Evolutionary conservation across 23 tunicate species (phyloP).

Genomic region (Halocynthia aurantium): DNA sequence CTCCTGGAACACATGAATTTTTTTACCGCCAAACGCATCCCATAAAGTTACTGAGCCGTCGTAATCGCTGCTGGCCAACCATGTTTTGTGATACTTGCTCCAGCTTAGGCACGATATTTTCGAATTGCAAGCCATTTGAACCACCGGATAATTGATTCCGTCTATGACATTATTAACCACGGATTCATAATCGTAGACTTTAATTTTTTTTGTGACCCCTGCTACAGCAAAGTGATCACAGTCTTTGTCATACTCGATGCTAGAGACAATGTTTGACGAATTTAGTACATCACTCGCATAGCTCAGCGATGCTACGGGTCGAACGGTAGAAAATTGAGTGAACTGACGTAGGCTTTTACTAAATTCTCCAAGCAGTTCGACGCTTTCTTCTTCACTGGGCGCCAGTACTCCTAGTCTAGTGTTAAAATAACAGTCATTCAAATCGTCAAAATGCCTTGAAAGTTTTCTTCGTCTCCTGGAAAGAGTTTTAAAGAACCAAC

Average conservation of each 20-base stretch:
- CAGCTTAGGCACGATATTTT: conserved; percentile 94
- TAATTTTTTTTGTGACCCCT: conserved; percentile 96
- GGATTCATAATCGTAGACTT: conserved; percentile 92
- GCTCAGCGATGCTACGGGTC: conserved; percentile 68
- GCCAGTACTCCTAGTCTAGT: conserved; percentile 67
- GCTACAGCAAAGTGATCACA: conserved; percentile 98
- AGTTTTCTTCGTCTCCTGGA: conserved; percentile 46
- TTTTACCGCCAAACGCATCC: conserved; percentile 93
- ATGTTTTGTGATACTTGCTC: conserved; percentile 92
- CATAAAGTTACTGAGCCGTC: conserved; percentile 92
- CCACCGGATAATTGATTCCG: conserved; percentile 74
- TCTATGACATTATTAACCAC: conserved; percentile 82
- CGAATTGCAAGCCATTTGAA: conserved; percentile 92
- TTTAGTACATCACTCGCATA: conserved; percentile 88
- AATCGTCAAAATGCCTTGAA: conserved; percentile 63
- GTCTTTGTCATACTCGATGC: conserved; percentile 95
- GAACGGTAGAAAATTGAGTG: conserved; percentile 69
- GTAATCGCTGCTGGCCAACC: conserved; percentile 95
- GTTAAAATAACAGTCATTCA: conserved; percentile 76
- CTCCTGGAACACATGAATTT: conserved; percentile 66
- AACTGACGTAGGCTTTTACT: conserved; percentile 61
- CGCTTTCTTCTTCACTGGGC: conserved; percentile 46
- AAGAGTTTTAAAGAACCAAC: conserved; percentile 58
- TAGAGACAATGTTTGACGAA: conserved; percentile 88
- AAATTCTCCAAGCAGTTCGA: conserved; percentile 64